phyloP scores from a whole-genome alignment of 2,113 vertebrate species.

The Heteronetta atricapilla region DNA sequence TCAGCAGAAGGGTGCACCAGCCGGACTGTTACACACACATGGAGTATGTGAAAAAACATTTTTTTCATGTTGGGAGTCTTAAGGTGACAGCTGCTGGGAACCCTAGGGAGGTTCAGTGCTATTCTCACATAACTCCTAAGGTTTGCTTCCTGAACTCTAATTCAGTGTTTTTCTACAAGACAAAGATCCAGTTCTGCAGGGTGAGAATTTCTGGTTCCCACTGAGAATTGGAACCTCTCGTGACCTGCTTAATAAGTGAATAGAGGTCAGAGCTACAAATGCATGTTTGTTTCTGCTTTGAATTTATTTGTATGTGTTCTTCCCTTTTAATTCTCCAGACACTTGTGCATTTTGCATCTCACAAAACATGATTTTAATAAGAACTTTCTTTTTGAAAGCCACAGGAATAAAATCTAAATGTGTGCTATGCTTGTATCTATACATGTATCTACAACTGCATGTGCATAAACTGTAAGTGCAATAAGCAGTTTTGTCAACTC shows the following conservation, averaged over 20 bases:
- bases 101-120: background rate
- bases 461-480: background rate
- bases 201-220: background rate
- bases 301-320: background rate
- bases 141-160: background rate
- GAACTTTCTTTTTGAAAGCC: background rate
- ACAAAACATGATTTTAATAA: background rate
- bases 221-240: background rate
- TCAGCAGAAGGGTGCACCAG: background rate
- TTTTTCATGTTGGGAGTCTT: accelerated
- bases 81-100: background rate
- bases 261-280: background rate
- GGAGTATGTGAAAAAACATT: background rate
- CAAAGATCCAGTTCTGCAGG: background rate
- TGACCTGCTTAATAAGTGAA: background rate
- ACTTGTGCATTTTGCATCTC: background rate
- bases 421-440: accelerated
- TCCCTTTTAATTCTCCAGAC: background rate
- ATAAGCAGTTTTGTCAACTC: background rate
- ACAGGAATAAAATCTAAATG: background rate
- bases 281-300: background rate
- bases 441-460: accelerated
- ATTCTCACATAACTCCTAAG: accelerated
- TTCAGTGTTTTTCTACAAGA: background rate
- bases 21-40: background rate